Evolutionary conservation across 1,140 invertebrate genomes (phyloP).

Genomic region (Melitaea cinxia): DNA sequence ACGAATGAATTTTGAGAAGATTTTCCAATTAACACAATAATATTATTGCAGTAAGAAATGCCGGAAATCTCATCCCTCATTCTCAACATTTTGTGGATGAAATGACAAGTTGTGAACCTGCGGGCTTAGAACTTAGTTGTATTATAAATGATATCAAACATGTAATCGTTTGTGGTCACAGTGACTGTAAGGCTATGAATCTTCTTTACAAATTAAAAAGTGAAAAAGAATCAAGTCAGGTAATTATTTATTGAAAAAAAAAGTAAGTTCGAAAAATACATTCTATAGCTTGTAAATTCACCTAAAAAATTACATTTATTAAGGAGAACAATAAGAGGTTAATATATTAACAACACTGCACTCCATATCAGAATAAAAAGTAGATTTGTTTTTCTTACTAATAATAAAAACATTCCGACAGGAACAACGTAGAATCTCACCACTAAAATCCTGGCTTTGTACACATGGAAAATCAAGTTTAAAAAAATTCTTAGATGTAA

Average conservation of each 20-base stretch:
- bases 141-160: conserved; percentile 96
- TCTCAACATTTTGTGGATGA: conserved; percentile 94
- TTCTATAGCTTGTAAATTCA: no score
- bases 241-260: conserved; percentile 61
- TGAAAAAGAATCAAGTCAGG: conserved; percentile 87
- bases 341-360: no score
- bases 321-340: not conserved
- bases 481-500: conserved; percentile 90
- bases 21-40: not conserved
- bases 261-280: no score
- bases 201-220: conserved; percentile 92
- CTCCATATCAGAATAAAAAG: not conserved
- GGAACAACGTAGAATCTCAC: conserved; percentile 91
- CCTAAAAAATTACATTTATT: no score
- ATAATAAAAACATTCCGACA: conserved; percentile 55
- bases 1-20: not conserved
- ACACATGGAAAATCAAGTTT: conserved; percentile 92
- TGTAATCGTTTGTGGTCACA: conserved; percentile 97
- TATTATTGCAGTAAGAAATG: conserved; percentile 91
- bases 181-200: conserved; percentile 99
- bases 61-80: conserved; percentile 95
- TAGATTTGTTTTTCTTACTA: not conserved
- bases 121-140: conserved; percentile 96
- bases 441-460: conserved; percentile 95
- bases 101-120: conserved; percentile 95